Percentiles rank a stretch among this genome's conserved stretches.
phyloP scores from a whole-genome alignment of 2,113 vertebrate species.

The Hemicordylus capensis region DNA sequence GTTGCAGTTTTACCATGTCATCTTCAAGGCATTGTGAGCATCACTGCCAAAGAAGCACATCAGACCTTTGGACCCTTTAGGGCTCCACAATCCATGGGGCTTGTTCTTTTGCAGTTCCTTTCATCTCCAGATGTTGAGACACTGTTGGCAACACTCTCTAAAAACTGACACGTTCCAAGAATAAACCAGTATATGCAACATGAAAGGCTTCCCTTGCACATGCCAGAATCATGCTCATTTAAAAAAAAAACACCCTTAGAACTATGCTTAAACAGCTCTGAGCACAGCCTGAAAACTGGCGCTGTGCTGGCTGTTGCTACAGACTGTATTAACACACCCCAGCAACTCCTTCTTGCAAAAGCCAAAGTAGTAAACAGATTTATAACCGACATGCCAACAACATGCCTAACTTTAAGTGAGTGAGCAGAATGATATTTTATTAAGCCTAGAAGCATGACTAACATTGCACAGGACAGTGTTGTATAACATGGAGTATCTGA shows the following conservation, averaged over 20 bases:
- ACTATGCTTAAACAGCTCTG: not conserved
- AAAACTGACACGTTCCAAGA: fast-evolving
- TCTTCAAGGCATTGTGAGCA: not conserved
- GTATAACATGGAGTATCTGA: not conserved
- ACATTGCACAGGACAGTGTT: not conserved
- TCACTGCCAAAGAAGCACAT: not conserved
- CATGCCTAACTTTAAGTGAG: not conserved
- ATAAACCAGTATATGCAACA: not conserved
- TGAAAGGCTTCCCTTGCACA: not conserved
- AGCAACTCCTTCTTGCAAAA: not conserved
- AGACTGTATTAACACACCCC: fast-evolving
- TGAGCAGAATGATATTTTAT: not conserved
- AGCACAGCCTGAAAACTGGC: not conserved
- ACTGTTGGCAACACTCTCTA: not conserved
- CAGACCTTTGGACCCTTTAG: slow-evolving; percentile 10
- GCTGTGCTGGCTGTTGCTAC: slow-evolving; percentile 6
- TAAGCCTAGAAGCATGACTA: not conserved
- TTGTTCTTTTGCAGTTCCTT: not conserved
- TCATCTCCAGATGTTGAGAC: slow-evolving; percentile 18
- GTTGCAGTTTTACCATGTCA: slow-evolving; percentile 2
- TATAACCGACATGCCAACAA: not conserved
- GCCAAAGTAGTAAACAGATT: not conserved
- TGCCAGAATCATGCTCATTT: not conserved
- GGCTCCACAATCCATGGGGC: not conserved
- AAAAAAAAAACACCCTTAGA: fast-evolving